Conservation (phyloP, 2,888 invertebrate genomes). For the Pristionchus mayeri region DNA sequence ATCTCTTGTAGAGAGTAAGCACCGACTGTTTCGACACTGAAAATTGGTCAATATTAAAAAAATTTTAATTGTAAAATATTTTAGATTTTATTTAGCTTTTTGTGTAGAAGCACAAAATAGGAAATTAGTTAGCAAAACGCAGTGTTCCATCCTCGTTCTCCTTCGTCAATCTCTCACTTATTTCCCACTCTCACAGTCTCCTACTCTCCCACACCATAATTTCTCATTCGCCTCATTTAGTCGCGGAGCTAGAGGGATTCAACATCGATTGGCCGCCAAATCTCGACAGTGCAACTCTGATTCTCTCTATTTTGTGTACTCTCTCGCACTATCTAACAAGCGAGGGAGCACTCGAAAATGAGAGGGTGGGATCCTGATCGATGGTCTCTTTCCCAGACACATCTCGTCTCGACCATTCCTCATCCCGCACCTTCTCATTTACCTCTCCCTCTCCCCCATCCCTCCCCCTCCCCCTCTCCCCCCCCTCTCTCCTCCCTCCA, state of each 20-base stretch:
- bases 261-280: not conserved
- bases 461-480: not conserved
- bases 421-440: slow-evolving; percentile 34
- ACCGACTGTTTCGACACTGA: slow-evolving; percentile 71
- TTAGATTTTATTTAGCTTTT: too few relatives aligned
- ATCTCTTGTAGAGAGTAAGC: slow-evolving; percentile 70
- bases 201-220: not conserved
- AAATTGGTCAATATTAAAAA: slow-evolving; percentile 34
- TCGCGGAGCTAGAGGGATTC: not conserved
- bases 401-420: not conserved
- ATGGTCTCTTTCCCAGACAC: not conserved
- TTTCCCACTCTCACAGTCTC: not conserved
- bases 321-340: too few relatives aligned
- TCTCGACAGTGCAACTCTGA: too few relatives aligned
- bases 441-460: not conserved
- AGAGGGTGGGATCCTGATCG: too few relatives aligned
- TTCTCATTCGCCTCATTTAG: slow-evolving; percentile 23
- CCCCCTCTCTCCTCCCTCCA: not conserved
- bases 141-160: too few relatives aligned
- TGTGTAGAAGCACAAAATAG: too few relatives aligned
- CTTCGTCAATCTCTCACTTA: not conserved
- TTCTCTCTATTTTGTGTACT: too few relatives aligned
- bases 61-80: too few relatives aligned
- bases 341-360: too few relatives aligned
- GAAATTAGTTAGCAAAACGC: too few relatives aligned